Percentiles rank a stretch among this genome's conserved stretches.
These are phyloP conservation scores for Empidonax alnorum DNA, from an alignment of 2,113 vertebrate species.

Conservation along the genomic window DNA sequence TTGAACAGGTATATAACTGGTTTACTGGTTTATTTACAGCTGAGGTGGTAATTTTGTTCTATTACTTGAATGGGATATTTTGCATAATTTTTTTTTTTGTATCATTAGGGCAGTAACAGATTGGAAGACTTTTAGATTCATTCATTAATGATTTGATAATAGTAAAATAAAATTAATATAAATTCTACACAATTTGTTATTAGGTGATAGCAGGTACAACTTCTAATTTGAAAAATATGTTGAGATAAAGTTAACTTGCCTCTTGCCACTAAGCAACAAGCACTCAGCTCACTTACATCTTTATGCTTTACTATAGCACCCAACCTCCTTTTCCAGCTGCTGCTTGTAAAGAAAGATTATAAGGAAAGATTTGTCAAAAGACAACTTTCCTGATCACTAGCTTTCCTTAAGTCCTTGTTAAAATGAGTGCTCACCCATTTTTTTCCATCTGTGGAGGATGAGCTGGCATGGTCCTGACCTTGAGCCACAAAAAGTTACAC, in stretches of 20 bases:
- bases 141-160: not conserved
- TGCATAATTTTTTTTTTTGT: not conserved
- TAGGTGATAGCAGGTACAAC: not conserved
- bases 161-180: not conserved
- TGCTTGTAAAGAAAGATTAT: not conserved
- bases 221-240: accelerated
- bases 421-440: not conserved
- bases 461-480: not conserved
- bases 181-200: not conserved
- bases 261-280: not conserved
- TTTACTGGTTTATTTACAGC: not conserved
- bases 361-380: not conserved
- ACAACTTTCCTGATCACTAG: not conserved
- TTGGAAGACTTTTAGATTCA: not conserved
- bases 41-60: not conserved
- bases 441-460: not conserved
- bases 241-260: not conserved
- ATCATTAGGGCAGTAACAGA: not conserved
- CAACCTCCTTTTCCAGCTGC: not conserved
- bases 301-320: not conserved
- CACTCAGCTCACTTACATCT: not conserved
- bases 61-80: not conserved
- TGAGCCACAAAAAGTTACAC: not conserved
- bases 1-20: not conserved
- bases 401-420: not conserved